Evolutionary conservation across 2,888 invertebrate genomes (phyloP).

Genomic region (Drosophila birchii): DNA sequence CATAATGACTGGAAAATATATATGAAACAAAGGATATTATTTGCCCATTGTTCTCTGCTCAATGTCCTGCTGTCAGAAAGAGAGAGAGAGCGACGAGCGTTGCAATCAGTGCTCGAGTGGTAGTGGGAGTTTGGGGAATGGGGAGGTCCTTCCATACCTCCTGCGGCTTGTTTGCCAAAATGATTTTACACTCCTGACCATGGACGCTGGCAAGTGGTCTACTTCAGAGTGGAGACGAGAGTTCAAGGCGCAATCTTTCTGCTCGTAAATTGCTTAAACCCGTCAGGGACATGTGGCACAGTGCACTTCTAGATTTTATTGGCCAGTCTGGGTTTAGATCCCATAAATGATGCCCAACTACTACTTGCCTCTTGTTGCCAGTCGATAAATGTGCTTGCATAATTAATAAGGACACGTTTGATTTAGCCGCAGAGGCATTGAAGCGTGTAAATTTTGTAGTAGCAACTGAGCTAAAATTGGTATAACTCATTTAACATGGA

Average conservation of each 20-base stretch:
- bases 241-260: conserved; percentile 40
- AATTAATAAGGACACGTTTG: conserved; percentile 32
- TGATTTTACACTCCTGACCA: conserved; percentile 49
- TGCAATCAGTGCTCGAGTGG: conserved; percentile 38
- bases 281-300: conserved; percentile 32
- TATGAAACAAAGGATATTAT: not conserved
- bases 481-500: conserved; percentile 17
- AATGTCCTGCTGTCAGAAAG: conserved; percentile 19
- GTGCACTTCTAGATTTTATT: conserved; percentile 13
- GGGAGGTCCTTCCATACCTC: conserved; percentile 29
- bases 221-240: conserved; percentile 15
- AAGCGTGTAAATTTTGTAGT: conserved; percentile 16
- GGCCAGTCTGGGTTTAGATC: conserved; percentile 4
- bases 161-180: conserved; percentile 62
- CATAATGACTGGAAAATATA: not conserved
- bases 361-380: conserved; percentile 7
- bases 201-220: conserved; percentile 40
- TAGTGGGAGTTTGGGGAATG: conserved; percentile 2
- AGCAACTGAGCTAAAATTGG: conserved; percentile 10
- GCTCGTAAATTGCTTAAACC: conserved; percentile 47
- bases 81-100: conserved; percentile 13
- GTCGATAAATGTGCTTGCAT: conserved; percentile 31
- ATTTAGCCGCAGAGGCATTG: conserved; percentile 22
- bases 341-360: not conserved
- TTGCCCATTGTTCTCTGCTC: conserved; percentile 4